Evolutionary conservation across 1,140 invertebrate species (phyloP).

Genomic region (Pseudomyrmex concolor): DNA sequence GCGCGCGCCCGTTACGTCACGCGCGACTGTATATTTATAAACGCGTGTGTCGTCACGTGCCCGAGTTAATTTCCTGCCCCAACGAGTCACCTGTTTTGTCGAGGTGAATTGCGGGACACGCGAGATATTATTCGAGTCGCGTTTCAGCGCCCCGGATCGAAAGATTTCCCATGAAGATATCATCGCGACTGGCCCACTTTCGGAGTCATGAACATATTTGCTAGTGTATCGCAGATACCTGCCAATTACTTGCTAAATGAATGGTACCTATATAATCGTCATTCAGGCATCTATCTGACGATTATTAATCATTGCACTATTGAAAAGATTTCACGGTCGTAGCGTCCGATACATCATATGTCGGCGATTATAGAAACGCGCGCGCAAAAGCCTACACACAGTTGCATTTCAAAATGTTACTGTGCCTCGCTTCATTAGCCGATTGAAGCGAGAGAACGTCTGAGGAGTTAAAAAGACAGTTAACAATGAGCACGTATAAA

Average conservation of each 20-base stretch:
- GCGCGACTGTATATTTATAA: conserved; percentile 45
- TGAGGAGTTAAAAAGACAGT: too few species aligned
- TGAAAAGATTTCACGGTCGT: conserved; percentile 22
- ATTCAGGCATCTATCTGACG: neutral
- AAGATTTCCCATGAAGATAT: conserved; percentile 45
- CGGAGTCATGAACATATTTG: conserved; percentile 1
- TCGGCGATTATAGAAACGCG: too few species aligned
- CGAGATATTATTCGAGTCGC: neutral
- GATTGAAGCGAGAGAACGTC: neutral
- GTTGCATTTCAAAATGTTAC: neutral
- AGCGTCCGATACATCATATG: conserved; percentile 15
- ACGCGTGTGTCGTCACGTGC: conserved; percentile 50
- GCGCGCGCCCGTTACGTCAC: conserved; percentile 41
- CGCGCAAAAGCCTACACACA: neutral
- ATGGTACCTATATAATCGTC: conserved; percentile 6
- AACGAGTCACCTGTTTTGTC: neutral
- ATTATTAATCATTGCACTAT: conserved; percentile 5
- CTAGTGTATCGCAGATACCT: neutral
- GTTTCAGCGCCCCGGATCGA: neutral
- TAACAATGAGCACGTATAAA: too few species aligned
- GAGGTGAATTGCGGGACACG: neutral
- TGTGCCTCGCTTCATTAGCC: neutral
- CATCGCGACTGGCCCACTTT: conserved; percentile 37
- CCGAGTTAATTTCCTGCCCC: conserved; percentile 42
- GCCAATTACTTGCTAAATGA: conserved; percentile 17